Conservation (phyloP, 2,113 vertebrate species). For the Erinaceus europaeus region DNA sequence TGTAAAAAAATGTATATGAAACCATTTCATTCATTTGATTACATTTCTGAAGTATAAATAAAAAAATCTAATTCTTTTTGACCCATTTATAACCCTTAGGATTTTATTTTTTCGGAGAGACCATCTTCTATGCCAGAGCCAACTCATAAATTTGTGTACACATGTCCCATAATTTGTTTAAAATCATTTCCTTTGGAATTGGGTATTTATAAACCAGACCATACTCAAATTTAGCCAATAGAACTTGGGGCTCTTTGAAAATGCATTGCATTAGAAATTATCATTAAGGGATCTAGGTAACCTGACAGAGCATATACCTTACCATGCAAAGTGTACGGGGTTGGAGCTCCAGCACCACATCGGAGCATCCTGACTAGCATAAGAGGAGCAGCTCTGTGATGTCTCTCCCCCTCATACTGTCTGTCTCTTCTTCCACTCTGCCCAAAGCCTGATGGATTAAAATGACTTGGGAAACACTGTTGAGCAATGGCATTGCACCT, state of each 20-base stretch:
- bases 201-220: slow-evolving; percentile 17
- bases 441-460: no score
- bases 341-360: no score
- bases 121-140: slow-evolving; percentile 67
- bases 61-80: slow-evolving; percentile 87
- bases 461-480: no score
- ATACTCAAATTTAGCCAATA: slow-evolving; percentile 29
- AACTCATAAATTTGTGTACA: slow-evolving; percentile 61
- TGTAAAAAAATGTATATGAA: slow-evolving; percentile 90
- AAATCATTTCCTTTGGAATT: slow-evolving; percentile 53
- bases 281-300: no score
- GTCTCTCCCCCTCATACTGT: no score
- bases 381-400: no score
- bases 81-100: slow-evolving; percentile 86
- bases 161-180: slow-evolving; percentile 59
- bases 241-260: not conserved
- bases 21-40: slow-evolving; percentile 87
- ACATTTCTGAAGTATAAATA: slow-evolving; percentile 89
- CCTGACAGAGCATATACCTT: no score
- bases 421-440: no score
- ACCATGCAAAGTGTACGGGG: no score
- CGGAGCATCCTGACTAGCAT: no score
- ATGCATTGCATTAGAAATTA: slow-evolving; percentile 14
- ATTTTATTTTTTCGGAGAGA: slow-evolving; percentile 81
- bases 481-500: no score